Conservation (phyloP, 2,797 vertebrate species). For the Okamejei kenojei region DNA sequence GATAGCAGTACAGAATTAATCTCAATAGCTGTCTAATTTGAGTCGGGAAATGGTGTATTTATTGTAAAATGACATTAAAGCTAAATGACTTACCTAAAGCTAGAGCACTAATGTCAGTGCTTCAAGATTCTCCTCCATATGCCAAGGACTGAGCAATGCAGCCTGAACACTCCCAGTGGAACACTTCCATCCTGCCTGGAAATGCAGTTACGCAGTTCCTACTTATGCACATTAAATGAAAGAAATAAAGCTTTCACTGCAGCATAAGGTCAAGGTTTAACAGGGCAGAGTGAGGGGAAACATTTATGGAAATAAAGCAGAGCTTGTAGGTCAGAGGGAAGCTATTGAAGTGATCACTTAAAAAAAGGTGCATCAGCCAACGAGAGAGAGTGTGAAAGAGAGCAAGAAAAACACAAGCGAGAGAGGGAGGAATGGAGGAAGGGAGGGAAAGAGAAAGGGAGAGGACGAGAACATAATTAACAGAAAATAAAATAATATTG, state of each 20-base stretch:
- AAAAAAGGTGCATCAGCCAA: neutral
- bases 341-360: conserved; percentile 36
- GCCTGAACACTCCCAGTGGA: conserved; percentile 52
- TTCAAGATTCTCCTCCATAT: conserved; percentile 61
- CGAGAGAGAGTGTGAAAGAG: too few species aligned
- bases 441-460: neutral
- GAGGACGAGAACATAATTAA: neutral
- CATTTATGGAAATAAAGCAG: conserved; percentile 31
- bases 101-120: conserved; percentile 63
- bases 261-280: conserved; percentile 34
- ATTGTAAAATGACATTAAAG: conserved; percentile 72
- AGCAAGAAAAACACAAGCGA: too few species aligned
- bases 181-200: conserved; percentile 55
- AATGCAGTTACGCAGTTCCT: conserved; percentile 55
- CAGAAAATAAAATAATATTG: neutral
- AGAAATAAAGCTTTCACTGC: conserved; percentile 49
- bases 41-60: conserved; percentile 71
- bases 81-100: conserved; percentile 73
- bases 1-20: conserved; percentile 73
- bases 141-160: conserved; percentile 47
- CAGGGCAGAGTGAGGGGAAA: conserved; percentile 27
- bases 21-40: conserved; percentile 78
- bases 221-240: conserved; percentile 61
- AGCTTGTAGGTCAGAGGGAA: conserved; percentile 21
- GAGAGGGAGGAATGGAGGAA: too few species aligned